phyloP scores from a whole-genome alignment of 2,888 invertebrate genomes.

The Andrena camellia region DNA sequence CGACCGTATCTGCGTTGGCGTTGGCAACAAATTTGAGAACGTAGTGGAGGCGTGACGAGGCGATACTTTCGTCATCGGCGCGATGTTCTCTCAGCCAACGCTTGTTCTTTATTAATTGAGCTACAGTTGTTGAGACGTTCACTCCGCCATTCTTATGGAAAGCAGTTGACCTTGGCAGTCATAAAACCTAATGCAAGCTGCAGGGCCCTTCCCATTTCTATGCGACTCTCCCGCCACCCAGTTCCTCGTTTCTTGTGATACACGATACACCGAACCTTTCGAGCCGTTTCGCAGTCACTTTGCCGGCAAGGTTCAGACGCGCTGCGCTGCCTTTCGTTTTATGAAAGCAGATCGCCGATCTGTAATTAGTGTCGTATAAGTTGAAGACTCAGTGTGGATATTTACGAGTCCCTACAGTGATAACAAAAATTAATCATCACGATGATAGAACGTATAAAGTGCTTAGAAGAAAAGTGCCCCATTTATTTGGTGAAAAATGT shows the following conservation, averaged over 20 bases:
- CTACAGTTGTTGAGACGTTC: constrained; percentile 28
- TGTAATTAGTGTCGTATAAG: constrained; percentile 22
- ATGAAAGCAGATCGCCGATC: not conserved
- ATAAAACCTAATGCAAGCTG: constrained; percentile 54
- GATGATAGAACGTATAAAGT: too few species aligned
- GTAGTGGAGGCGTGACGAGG: not conserved
- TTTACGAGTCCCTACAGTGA: not conserved
- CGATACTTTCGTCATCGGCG: constrained; percentile 26
- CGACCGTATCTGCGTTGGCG: not conserved
- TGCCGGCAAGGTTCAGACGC: not conserved
- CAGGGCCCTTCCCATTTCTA: constrained; percentile 27
- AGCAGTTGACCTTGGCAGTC: constrained; percentile 64
- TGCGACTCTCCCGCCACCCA: constrained; percentile 33
- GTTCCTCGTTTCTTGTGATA: constrained; percentile 40
- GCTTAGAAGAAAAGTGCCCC: too few species aligned
- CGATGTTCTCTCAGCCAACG: constrained; percentile 5
- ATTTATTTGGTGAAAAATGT: not conserved
- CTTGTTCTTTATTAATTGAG: constrained; percentile 51
- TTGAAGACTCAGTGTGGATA: not conserved
- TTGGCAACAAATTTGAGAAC: constrained; percentile 5
- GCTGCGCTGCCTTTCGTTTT: constrained; percentile 6
- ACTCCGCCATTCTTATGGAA: constrained; percentile 61
- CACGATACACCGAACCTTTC: constrained; percentile 33
- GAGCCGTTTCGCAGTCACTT: constrained; percentile 38
- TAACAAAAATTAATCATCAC: too few species aligned